Evolutionary conservation across 2,113 vertebrate species (phyloP), one percentile per base, ranked within the genome.

Genomic region (Mus spicilegus): DNA sequence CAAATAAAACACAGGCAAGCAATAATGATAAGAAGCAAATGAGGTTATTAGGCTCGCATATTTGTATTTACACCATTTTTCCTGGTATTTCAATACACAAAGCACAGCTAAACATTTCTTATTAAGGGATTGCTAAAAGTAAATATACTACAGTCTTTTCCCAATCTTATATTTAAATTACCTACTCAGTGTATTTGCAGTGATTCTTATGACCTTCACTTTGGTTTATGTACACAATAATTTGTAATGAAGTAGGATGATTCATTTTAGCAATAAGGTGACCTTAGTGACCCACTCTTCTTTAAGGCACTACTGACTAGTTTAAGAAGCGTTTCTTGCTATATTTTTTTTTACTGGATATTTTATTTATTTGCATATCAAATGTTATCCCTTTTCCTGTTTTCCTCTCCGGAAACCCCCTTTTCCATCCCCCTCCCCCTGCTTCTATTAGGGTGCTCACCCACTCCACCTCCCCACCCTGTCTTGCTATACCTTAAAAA

Each of bases 1-100:
- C 22, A 95, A 95, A 75, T 42, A 70, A 93, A 93, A 51, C 28
- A n/a, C 13, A 67, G 17, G 7, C 67, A 86, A 67, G 2, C 19
- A 69, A 96, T 49, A 93, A 75, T 80, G 61, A 92, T 22, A 54
- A 78, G 12, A 94, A 61, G 88, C 88, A 89, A 93, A 87, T 46
- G 12, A 70, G 39, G 39, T 58, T 46, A 13, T 84, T 89, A 87
- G 58, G 81, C 0, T 70, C 78, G 12, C 24, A 86, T 33, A 70
- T 63, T 4, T 80, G 1, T 28, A 73, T 65, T 80, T 16, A 49
- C 0, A 42, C 28, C 20, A 33, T 85, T 93, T 85, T 96, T 77
- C 33, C 11, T 22, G 51, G 22, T 93, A 26, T 85, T 89, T 92
- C 86, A 85, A 36, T 78, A 13, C 19, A 80, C 6, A 92, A 90